Evolutionary conservation across 1,140 invertebrate species (phyloP).

Genomic region (Teleogryllus occipitalis): DNA sequence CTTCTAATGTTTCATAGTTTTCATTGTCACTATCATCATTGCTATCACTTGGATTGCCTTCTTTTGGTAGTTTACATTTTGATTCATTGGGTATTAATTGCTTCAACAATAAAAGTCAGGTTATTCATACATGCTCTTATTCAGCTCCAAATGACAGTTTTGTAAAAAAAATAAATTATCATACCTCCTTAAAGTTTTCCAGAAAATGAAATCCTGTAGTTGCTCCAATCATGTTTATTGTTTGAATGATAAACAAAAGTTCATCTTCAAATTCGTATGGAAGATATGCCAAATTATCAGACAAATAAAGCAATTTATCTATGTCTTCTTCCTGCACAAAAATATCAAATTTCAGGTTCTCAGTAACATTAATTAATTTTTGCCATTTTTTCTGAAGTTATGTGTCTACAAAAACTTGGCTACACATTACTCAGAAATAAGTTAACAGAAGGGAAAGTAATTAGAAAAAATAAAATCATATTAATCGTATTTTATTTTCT

Average conservation of each 20-base stretch:
- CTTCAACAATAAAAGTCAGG: too few species aligned
- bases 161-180: too few species aligned
- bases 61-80: neutral
- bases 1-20: neutral
- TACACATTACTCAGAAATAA: too few species aligned
- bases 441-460: too few species aligned
- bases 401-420: too few species aligned
- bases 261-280: conserved; percentile 96
- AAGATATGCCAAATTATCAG: conserved; percentile 97
- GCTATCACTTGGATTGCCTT: neutral
- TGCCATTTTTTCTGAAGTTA: too few species aligned
- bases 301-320: conserved; percentile 89
- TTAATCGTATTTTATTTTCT: too few species aligned
- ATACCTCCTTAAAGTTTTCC: neutral
- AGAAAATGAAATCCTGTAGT: neutral
- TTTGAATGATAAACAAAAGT: conserved; percentile 94
- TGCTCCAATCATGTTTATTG: conserved; percentile 67
- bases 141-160: too few species aligned
- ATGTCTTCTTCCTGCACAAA: conserved; percentile 72
- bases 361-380: too few species aligned
- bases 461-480: too few species aligned
- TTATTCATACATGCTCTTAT: too few species aligned
- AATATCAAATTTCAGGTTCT: neutral
- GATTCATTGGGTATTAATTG: neutral
- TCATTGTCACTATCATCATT: neutral